phyloP scores from a whole-genome alignment of 2,113 vertebrate species.

The Tamias sibiricus region DNA sequence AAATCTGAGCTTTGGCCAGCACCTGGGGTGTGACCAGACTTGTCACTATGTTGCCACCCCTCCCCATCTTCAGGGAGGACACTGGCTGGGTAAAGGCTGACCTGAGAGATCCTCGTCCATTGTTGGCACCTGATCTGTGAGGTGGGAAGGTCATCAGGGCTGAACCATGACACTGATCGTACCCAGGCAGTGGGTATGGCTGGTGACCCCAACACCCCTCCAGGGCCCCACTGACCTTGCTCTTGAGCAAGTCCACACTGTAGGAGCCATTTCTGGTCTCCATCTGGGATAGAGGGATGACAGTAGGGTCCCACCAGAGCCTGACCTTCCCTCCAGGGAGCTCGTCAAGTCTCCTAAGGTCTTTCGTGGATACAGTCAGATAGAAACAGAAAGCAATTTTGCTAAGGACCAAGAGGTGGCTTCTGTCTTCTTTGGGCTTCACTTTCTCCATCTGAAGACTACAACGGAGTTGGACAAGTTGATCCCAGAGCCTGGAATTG shows the following conservation, averaged over 20 bases:
- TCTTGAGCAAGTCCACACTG: neutral
- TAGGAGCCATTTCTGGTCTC: neutral
- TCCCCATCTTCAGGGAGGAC: neutral
- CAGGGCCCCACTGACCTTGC: neutral
- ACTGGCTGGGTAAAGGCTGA: neutral
- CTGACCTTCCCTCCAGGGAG: neutral
- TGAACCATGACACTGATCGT: neutral
- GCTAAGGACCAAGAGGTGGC: neutral
- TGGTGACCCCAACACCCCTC: neutral
- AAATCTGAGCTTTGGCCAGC: neutral
- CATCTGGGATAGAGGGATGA: neutral
- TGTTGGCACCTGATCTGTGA: neutral
- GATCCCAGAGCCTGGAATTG: neutral
- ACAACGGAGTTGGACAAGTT: neutral
- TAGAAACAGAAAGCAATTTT: neutral
- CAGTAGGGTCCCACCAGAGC: neutral
- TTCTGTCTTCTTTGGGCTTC: neutral
- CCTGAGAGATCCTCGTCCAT: neutral
- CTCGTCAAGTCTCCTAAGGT: neutral
- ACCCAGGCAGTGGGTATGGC: neutral
- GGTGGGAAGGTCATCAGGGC: neutral
- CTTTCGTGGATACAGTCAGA: neutral
- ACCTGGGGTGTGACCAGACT: neutral
- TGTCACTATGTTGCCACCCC: neutral
- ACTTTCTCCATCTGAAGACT: neutral